Percentiles rank a stretch among this genome's conserved stretches.
Evolutionary conservation across 2,888 invertebrate genomes (phyloP).

Genomic region (Cheilosia pagana): DNA sequence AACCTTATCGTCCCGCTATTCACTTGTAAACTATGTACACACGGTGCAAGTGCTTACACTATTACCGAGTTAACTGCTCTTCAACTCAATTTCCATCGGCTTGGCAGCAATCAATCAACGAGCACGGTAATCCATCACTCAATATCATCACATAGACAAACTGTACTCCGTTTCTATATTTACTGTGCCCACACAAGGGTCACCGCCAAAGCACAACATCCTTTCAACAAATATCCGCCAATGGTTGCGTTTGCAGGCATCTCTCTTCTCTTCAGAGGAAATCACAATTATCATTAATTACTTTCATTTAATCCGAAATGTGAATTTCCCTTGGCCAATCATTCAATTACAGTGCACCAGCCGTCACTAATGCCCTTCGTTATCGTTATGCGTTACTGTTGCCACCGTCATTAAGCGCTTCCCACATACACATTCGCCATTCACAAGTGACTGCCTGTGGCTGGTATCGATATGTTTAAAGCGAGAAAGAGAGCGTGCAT

Average conservation of each 20-base stretch:
- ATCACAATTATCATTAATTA: slow-evolving; percentile 66
- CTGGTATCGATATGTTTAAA: background rate
- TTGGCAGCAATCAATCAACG: too few species aligned
- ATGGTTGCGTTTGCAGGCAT: background rate
- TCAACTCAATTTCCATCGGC: too few species aligned
- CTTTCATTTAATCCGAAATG: slow-evolving; percentile 50
- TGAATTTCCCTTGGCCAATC: slow-evolving; percentile 35
- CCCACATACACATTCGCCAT: slow-evolving; percentile 30
- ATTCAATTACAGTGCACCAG: slow-evolving; percentile 54
- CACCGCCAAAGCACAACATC: background rate
- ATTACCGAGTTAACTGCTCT: too few species aligned
- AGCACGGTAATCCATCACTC: background rate
- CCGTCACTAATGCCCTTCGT: slow-evolving; percentile 42
- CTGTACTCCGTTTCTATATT: too few species aligned
- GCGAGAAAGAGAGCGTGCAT: slow-evolving; percentile 18
- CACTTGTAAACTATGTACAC: too few species aligned
- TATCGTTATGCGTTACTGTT: slow-evolving; percentile 32
- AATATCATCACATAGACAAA: background rate
- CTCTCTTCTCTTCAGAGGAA: slow-evolving; percentile 34
- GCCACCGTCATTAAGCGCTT: slow-evolving; percentile 31
- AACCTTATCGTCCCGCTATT: too few species aligned
- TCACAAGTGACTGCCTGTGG: background rate
- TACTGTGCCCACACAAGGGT: background rate
- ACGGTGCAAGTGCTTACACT: too few species aligned
- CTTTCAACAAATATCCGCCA: background rate